Evolutionary conservation across 2,113 vertebrate species (phyloP).

Genomic region (Oryzias melastigma): DNA sequence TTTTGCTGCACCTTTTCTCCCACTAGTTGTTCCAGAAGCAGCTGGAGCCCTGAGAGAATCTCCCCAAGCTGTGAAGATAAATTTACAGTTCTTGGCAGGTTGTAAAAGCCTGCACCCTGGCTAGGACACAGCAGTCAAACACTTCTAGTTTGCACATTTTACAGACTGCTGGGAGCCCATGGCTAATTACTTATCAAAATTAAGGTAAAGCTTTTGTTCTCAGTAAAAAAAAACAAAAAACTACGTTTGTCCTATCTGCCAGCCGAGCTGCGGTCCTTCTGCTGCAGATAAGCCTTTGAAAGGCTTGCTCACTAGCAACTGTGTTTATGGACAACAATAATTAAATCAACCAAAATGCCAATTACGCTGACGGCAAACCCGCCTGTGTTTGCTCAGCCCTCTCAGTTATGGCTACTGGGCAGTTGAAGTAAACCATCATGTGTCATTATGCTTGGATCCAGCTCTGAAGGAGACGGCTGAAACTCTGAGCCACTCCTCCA

Average conservation of each 20-base stretch:
- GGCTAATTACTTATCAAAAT: background rate
- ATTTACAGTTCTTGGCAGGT: slow-evolving; percentile 18
- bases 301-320: slow-evolving; percentile 15
- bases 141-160: background rate
- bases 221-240: too few relatives aligned
- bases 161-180: background rate
- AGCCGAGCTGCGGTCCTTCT: slow-evolving; percentile 1
- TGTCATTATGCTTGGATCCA: slow-evolving; percentile 11
- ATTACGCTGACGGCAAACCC: slow-evolving; percentile 38
- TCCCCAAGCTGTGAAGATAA: slow-evolving; percentile 12
- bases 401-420: slow-evolving; percentile 28
- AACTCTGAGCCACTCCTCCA: background rate
- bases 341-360: slow-evolving; percentile 62
- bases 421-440: slow-evolving; percentile 33
- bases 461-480: background rate
- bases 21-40: background rate
- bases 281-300: slow-evolving; percentile 36
- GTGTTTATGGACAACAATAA: slow-evolving; percentile 58
- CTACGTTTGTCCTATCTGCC: background rate
- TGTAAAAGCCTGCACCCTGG: slow-evolving; percentile 1
- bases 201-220: background rate
- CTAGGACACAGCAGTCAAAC: background rate
- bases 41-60: background rate
- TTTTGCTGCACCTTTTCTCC: background rate
- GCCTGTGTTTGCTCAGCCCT: slow-evolving; percentile 8